Percentiles rank a stretch among this genome's conserved stretches.
Evolutionary conservation across 2,888 invertebrate species (phyloP).

Genomic region (Trilocha varians): DNA sequence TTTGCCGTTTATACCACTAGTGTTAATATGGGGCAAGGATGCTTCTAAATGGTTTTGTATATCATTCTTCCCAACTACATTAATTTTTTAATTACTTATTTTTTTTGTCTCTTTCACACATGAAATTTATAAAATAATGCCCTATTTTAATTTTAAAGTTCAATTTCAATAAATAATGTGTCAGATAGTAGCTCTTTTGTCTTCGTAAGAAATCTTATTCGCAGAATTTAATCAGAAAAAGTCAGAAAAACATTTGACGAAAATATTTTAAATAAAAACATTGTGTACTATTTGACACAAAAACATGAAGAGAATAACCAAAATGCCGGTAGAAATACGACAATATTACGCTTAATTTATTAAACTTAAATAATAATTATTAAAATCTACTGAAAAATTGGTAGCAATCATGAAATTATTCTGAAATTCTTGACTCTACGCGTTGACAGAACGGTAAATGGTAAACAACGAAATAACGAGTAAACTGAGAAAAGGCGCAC

Average conservation of each 20-base stretch:
- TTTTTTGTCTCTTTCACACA: no score
- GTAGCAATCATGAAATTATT: conserved; percentile 1
- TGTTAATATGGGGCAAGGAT: no score
- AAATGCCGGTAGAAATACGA: conserved; percentile 40
- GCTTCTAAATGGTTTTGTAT: no score
- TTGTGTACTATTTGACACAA: conserved; percentile 39
- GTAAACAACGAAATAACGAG: conserved; percentile 3
- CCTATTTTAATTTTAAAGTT: no score
- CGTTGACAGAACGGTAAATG: conserved; percentile 4
- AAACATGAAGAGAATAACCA: conserved; percentile 43
- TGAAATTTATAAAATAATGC: no score
- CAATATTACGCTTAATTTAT: neutral
- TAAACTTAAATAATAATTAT: neutral
- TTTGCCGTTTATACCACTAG: no score
- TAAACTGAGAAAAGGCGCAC: neutral
- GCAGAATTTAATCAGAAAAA: no score
- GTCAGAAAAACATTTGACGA: neutral
- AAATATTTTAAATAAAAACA: neutral
- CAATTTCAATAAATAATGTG: no score
- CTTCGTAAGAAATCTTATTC: no score
- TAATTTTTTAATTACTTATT: no score
- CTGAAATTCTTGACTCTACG: conserved; percentile 7
- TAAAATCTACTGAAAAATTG: neutral
- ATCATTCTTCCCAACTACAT: no score
- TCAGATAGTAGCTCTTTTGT: no score